A percentile compares a stretch with the other conserved stretches of the same genome.
These are phyloP conservation scores for Anas georgica DNA, from an alignment of 2,797 vertebrate species.

Conservation along the genomic window DNA sequence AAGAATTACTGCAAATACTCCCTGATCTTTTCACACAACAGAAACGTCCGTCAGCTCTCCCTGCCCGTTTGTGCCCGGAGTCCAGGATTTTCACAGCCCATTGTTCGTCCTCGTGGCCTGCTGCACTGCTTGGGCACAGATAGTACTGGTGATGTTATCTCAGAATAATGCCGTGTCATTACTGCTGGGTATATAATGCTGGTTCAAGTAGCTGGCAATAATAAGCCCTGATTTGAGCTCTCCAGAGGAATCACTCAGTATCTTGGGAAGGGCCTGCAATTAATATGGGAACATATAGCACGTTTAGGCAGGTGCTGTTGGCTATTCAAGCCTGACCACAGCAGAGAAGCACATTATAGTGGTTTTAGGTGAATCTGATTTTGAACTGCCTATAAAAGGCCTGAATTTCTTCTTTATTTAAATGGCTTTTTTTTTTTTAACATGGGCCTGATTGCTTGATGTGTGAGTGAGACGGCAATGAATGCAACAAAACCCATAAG, in stretches of 20 bases:
- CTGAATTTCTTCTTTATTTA: neutral
- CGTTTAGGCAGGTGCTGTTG: neutral
- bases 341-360: neutral
- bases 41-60: neutral
- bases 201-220: neutral
- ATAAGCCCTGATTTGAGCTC: neutral
- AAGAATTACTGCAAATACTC: neutral
- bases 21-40: neutral
- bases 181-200: neutral
- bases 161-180: neutral
- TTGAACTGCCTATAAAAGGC: neutral
- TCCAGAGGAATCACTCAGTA: neutral
- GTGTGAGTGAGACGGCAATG: rapidly evolving
- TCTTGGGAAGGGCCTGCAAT: neutral
- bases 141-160: slow-evolving; percentile 9
- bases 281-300: neutral
- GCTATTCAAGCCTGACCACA: neutral
- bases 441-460: neutral
- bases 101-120: neutral
- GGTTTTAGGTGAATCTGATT: neutral
- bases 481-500: neutral
- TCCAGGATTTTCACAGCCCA: neutral
- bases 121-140: neutral
- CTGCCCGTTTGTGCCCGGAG: slow-evolving; percentile 20
- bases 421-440: neutral